phyloP scores from a whole-genome alignment of 2,113 vertebrate species.

The Thamnophis sirtalis region DNA sequence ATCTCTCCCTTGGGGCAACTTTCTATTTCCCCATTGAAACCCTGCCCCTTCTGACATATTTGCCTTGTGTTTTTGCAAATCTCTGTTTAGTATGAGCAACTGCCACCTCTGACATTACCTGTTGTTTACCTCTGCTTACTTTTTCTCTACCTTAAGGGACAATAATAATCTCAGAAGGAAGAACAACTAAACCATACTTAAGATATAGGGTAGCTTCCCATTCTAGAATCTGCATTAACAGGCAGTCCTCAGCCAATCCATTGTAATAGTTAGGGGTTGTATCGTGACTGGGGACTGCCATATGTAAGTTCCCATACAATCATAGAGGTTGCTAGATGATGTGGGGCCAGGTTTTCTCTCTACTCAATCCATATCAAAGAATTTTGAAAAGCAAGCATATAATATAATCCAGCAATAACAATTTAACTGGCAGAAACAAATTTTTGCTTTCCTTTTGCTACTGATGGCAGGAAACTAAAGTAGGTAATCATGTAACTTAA shows the following conservation, averaged over 20 bases:
- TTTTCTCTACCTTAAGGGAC: background rate
- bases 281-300: background rate
- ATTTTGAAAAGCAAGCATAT: background rate
- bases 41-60: background rate
- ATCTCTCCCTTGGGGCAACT: background rate
- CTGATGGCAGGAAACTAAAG: background rate
- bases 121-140: background rate
- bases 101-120: background rate
- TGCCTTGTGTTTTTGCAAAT: background rate
- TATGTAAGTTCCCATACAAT: background rate
- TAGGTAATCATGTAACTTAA: background rate
- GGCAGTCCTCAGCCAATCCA: background rate
- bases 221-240: background rate
- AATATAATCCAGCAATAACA: background rate
- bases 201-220: background rate
- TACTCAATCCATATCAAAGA: background rate
- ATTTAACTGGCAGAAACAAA: background rate
- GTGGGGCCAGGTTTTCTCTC: background rate
- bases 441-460: background rate
- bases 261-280: background rate
- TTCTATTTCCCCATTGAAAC: background rate
- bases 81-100: background rate
- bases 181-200: background rate
- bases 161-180: background rate
- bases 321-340: background rate